phyloP scores from a whole-genome alignment of 2,113 vertebrate species.

The Heteronetta atricapilla region DNA sequence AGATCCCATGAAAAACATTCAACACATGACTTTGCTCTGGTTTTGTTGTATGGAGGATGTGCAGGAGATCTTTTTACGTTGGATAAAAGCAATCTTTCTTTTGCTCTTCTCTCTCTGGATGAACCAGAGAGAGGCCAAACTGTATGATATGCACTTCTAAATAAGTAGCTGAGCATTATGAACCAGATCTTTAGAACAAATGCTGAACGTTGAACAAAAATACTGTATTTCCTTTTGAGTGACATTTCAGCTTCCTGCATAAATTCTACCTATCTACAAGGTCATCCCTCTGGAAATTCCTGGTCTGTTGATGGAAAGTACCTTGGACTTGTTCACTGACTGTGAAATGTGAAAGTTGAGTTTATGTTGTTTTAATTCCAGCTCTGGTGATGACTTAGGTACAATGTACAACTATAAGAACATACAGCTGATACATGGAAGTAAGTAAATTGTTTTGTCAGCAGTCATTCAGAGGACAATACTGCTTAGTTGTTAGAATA shows the following conservation, averaged over 20 bases:
- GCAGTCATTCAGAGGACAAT: too few relatives aligned
- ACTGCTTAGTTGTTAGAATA: neutral
- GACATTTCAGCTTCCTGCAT: neutral
- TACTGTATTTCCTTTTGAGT: neutral
- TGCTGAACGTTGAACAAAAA: neutral
- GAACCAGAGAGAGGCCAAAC: neutral
- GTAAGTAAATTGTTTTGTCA: neutral
- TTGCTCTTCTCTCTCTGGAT: neutral
- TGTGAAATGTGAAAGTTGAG: neutral
- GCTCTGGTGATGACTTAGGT: neutral
- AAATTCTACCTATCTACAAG: neutral
- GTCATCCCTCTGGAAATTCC: neutral
- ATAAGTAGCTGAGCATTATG: neutral
- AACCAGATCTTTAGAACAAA: neutral
- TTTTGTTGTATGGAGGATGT: neutral
- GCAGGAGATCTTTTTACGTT: neutral
- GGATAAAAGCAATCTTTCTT: neutral
- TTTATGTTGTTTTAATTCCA: neutral
- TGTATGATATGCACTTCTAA: neutral
- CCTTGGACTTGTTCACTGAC: neutral
- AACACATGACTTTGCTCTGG: accelerated
- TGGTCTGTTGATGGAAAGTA: neutral
- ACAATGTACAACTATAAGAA: neutral
- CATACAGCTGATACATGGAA: neutral
- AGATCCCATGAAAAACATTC: neutral